Evolutionary conservation across 2,888 invertebrate species (phyloP), one percentile per base, ranked within the genome.

Genomic region (Drosophila subsilvestris): DNA sequence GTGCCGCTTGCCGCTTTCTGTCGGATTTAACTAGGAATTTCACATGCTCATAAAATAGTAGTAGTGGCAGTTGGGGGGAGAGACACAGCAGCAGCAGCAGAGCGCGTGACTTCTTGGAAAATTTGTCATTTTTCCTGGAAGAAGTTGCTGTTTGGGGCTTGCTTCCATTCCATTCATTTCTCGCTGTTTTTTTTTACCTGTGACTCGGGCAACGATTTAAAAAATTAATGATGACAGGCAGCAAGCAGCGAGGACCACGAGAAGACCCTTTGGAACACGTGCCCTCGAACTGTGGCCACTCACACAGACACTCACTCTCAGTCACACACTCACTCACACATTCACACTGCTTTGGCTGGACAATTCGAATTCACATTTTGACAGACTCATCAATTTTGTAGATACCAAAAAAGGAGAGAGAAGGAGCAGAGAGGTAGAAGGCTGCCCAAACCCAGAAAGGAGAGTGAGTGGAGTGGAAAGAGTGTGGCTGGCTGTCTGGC

Each of bases 311-410:
- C 32, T 14, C 12, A 14, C 14, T 32, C 32, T 12, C 32, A 32
- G 12, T 12, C 32, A 32, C 1, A 12, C 12, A 29, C 10, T 10
- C 29, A 12, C 32, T 12, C 32, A 32, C 32, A 32, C 32, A 32
- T 2, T 4, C 12, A 14, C 32, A 12, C 47, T 62, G 56, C 45
- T 59, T 37, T 25, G 61, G 42, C 25, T 27, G 56, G 61, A 82
- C 81, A 76, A 82, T 79, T 78, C 82, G 82, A 86, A 89, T 84
- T 86, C 88, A 79, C 88, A 88, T 88, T 88, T 83, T 88, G 88
- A 88, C 88, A 88, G 80, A 76, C 87, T 86, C 83, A 86, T 86
- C 87, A 86, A 86, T 86, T 86, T 86, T 86, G 86, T 85, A 86
- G 86, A 86, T 86, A 86, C 75, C 63, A 67, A 50, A 45, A 68